These are phyloP conservation scores for Fregata magnificens DNA, from an alignment of 2,113 vertebrate species.

Conservation along the genomic window DNA sequence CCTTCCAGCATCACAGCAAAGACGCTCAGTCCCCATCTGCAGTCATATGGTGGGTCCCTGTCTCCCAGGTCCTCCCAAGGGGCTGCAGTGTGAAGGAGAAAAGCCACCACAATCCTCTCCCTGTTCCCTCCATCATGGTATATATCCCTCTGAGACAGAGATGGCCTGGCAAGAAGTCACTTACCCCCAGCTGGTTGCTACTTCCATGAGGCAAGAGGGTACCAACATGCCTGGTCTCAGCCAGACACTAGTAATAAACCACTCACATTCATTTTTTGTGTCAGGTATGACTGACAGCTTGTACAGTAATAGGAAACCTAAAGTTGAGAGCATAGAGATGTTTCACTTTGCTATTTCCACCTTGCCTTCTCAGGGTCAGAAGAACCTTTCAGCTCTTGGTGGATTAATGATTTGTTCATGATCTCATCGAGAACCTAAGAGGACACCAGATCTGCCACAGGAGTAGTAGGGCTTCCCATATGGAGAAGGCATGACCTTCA, in stretches of 20 bases:
- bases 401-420: neutral
- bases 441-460: neutral
- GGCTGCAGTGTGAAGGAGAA: neutral
- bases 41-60: neutral
- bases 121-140: neutral
- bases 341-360: neutral
- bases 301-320: neutral
- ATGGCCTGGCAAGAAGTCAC: neutral
- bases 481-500: neutral
- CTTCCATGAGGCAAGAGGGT: neutral
- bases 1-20: neutral
- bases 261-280: neutral
- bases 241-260: neutral
- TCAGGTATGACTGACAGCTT: neutral
- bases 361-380: neutral
- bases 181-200: neutral
- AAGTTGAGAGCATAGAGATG: neutral
- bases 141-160: neutral
- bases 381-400: neutral
- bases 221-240: neutral
- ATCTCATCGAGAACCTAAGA: neutral
- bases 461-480: rapidly evolving
- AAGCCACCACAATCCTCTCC: neutral
- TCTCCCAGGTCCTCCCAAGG: neutral
- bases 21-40: neutral